Percentiles rank a stretch among this genome's conserved stretches.
Evolutionary conservation across 2,113 vertebrate species (phyloP).

Genomic region (Erythrocercus mccallii): DNA sequence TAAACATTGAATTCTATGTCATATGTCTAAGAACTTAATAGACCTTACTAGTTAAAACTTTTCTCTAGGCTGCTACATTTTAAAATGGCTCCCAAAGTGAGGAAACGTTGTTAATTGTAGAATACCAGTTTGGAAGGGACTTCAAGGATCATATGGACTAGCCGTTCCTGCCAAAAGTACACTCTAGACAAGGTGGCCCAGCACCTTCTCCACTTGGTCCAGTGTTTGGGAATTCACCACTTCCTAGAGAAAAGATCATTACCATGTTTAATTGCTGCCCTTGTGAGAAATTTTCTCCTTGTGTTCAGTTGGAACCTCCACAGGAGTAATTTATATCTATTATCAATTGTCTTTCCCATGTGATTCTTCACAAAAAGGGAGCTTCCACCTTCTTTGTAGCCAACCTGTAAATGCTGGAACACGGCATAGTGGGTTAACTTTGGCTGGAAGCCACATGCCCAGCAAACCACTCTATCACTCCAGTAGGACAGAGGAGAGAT

Average conservation of each 20-base stretch:
- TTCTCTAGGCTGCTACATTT: neutral
- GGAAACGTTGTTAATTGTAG: neutral
- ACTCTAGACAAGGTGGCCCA: neutral
- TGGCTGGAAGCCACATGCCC: rapidly evolving
- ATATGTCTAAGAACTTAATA: neutral
- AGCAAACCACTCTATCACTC: too few relatives aligned
- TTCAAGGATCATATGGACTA: neutral
- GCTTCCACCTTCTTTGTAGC: neutral
- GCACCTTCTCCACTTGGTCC: neutral
- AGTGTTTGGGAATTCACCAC: neutral
- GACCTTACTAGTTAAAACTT: neutral
- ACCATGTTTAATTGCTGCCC: neutral
- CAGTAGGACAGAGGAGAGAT: neutral
- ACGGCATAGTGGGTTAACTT: neutral
- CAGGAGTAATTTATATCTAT: neutral
- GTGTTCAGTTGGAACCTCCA: neutral
- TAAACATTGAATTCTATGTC: neutral
- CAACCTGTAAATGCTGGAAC: neutral
- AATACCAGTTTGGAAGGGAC: neutral
- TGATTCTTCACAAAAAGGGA: neutral
- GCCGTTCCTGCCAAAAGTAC: neutral
- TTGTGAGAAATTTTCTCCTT: neutral
- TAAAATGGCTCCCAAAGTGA: neutral
- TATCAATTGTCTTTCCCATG: neutral
- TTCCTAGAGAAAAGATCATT: neutral